These are phyloP conservation scores for Myoxocephalus aenaeus DNA, from an alignment of 2,797 vertebrate genomes.

Conservation along the genomic window DNA sequence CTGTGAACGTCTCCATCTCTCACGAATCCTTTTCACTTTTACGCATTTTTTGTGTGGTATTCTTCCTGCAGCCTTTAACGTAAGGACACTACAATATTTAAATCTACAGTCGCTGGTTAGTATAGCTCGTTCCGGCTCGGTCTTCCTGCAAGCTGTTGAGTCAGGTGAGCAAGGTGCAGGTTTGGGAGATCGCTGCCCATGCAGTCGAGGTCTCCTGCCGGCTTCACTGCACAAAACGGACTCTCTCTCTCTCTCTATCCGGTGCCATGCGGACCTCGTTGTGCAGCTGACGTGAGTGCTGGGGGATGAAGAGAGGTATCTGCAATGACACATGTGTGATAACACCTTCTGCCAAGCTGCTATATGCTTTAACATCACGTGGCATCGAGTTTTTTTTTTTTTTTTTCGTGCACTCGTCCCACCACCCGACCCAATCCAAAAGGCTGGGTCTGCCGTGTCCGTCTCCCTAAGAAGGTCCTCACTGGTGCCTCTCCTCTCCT, in stretches of 20 bases:
- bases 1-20: constrained; percentile 17
- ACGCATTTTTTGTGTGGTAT: not conserved
- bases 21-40: not conserved
- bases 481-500: constrained; percentile 22
- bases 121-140: not conserved
- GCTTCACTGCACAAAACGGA: not conserved
- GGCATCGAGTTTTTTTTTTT: constrained; percentile 30
- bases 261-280: constrained; percentile 13
- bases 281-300: constrained; percentile 16
- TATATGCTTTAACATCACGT: constrained; percentile 9
- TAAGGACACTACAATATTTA: constrained; percentile 1
- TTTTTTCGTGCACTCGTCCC: not conserved
- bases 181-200: constrained; percentile 35
- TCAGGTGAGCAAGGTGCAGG: constrained; percentile 65
- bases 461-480: constrained; percentile 16
- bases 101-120: not conserved
- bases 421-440: not conserved
- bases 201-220: constrained; percentile 2
- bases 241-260: not conserved
- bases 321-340: constrained; percentile 8
- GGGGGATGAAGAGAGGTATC: constrained; percentile 27
- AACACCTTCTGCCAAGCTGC: constrained; percentile 5
- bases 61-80: not conserved
- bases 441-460: constrained; percentile 19
- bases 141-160: constrained; percentile 32